A percentile compares a stretch with the other conserved stretches of the same genome.
Conservation (phyloP, 2,113 vertebrate genomes). For the Xiphophorus couchianus region DNA sequence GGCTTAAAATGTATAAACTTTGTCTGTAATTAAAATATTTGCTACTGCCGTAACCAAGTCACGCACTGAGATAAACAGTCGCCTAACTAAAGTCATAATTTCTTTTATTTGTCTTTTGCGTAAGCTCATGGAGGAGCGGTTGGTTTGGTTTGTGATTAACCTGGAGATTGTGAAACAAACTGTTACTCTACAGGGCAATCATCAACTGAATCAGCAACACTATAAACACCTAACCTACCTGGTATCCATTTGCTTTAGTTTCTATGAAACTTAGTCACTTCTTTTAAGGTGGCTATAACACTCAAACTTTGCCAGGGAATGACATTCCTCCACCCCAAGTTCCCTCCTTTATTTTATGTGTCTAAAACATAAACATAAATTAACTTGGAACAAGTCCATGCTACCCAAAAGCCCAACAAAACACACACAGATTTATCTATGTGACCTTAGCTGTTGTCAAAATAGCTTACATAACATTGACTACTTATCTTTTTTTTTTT, state of each 20-base stretch:
- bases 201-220: constrained; percentile 46
- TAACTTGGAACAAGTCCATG: constrained; percentile 4
- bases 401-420: constrained; percentile 10
- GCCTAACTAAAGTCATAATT: constrained; percentile 17
- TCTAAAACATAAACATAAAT: constrained; percentile 1
- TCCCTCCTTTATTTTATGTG: constrained; percentile 14
- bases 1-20: constrained; percentile 3
- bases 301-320: neutral
- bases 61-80: neutral
- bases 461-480: neutral
- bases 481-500: accelerated
- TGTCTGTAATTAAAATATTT: neutral
- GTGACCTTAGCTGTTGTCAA: constrained; percentile 6
- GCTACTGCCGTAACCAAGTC: constrained; percentile 6
- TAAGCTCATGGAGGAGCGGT: constrained; percentile 22
- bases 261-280: neutral
- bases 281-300: neutral
- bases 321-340: neutral
- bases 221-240: constrained; percentile 17
- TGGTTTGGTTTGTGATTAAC: constrained; percentile 74
- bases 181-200: constrained; percentile 58
- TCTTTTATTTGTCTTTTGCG: constrained; percentile 16
- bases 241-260: constrained; percentile 3
- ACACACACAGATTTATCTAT: constrained; percentile 19
- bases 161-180: constrained; percentile 64